These are phyloP conservation scores for Ancistrus triradiatus DNA, from an alignment of 2,113 vertebrate species.

Conservation along the genomic window DNA sequence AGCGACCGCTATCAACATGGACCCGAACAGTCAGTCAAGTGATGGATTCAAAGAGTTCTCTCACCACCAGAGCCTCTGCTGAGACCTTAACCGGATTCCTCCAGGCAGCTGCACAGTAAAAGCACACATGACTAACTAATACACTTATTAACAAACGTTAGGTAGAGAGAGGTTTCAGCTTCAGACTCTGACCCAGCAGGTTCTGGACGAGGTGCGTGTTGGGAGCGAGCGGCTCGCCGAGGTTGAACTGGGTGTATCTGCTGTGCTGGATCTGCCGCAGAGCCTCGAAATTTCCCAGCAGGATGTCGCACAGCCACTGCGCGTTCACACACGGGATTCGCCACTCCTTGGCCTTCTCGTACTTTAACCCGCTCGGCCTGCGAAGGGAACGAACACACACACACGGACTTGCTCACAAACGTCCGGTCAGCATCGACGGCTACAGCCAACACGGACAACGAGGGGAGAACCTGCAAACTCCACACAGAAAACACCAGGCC, in stretches of 20 bases:
- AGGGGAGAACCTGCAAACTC: too few species aligned
- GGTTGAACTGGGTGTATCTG: slow-evolving; percentile 79
- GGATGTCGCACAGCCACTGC: slow-evolving; percentile 91
- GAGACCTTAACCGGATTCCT: slow-evolving; percentile 86
- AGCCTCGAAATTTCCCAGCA: slow-evolving; percentile 90
- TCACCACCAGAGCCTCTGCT: slow-evolving; percentile 81
- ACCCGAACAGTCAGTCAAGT: neutral
- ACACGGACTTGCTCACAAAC: neutral
- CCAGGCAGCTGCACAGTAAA: slow-evolving; percentile 78
- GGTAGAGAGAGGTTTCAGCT: too few species aligned
- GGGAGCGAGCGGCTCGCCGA: slow-evolving; percentile 84
- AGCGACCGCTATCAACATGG: neutral
- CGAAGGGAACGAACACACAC: slow-evolving; percentile 11
- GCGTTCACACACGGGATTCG: slow-evolving; percentile 93
- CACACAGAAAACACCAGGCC: too few species aligned
- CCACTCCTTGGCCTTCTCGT: slow-evolving; percentile 96
- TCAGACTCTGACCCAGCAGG: slow-evolving; percentile 73
- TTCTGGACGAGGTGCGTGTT: slow-evolving; percentile 80
- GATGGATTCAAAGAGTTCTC: slow-evolving; percentile 48
- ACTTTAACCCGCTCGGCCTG: slow-evolving; percentile 87
- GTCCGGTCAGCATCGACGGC: too few species aligned
- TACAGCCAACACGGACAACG: too few species aligned
- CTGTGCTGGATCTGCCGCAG: slow-evolving; percentile 84
- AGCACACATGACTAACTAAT: neutral
- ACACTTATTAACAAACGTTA: too few species aligned